Evolutionary conservation across 2,888 invertebrate genomes (phyloP).

Genomic region (Temnothorax ravouxi): DNA sequence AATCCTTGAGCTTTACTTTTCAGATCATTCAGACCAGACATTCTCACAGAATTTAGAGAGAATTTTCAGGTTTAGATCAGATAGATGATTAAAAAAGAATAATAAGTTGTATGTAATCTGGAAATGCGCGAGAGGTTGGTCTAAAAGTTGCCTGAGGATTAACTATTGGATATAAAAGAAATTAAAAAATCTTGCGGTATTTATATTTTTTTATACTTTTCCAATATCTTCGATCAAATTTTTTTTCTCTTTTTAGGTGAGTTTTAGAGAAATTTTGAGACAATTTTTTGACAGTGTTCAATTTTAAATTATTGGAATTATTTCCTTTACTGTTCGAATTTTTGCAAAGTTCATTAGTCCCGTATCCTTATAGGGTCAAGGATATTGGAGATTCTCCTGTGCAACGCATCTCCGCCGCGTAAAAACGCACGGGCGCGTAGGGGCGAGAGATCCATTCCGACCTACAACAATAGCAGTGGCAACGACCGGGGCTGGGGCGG

Average conservation of each 20-base stretch:
- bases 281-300: neutral
- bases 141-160: neutral
- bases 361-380: too few species aligned
- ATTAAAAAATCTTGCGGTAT: neutral
- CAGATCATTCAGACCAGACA: too few species aligned
- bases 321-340: neutral
- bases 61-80: too few species aligned
- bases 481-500: constrained; percentile 62
- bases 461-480: constrained; percentile 69
- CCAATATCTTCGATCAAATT: neutral
- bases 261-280: neutral
- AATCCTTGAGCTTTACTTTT: neutral
- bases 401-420: neutral
- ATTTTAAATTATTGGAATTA: neutral
- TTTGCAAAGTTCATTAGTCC: neutral
- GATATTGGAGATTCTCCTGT: neutral
- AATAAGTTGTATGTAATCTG: neutral
- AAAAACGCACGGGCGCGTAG: constrained; percentile 5
- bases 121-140: neutral
- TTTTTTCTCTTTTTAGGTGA: neutral
- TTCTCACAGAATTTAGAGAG: neutral
- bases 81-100: neutral
- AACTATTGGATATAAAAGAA: neutral
- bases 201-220: neutral
- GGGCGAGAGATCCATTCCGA: constrained; percentile 59